A percentile compares a stretch with the other conserved stretches of the same genome.
Conservation (phyloP, 2,113 vertebrate genomes). For the Ornithorhynchus anatinus region DNA sequence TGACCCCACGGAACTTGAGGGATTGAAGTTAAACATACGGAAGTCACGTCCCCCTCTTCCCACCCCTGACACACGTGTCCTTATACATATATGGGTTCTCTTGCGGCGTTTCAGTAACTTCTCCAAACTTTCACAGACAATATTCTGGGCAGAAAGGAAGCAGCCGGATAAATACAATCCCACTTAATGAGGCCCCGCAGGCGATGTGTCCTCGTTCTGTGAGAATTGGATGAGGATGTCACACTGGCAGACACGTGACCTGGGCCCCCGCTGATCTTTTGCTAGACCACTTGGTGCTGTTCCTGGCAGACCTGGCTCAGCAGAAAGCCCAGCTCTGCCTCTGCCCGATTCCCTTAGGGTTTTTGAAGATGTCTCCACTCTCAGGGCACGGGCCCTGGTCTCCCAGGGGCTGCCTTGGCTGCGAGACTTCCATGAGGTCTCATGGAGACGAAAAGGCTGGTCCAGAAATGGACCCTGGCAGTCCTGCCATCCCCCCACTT, state of each 20-base stretch:
- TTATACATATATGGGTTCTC: background rate
- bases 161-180: background rate
- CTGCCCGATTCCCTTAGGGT: background rate
- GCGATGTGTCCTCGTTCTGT: background rate
- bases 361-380: background rate
- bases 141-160: slow-evolving; percentile 16
- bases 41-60: background rate
- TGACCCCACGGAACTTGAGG: background rate
- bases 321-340: background rate
- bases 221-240: background rate
- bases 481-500: too few relatives aligned
- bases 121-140: background rate
- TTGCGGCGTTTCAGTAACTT: background rate
- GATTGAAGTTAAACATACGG: background rate
- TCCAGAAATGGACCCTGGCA: too few relatives aligned
- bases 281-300: background rate
- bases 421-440: too few relatives aligned
- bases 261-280: rapidly evolving
- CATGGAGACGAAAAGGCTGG: too few relatives aligned
- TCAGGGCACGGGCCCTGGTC: too few relatives aligned
- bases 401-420: too few relatives aligned
- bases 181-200: background rate
- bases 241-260: background rate
- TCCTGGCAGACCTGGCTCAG: background rate
- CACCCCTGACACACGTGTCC: background rate